Percentiles rank a stretch among this genome's conserved stretches.
Evolutionary conservation across 2,888 invertebrate genomes (phyloP).

Genomic region (Malthinus flaveolus): DNA sequence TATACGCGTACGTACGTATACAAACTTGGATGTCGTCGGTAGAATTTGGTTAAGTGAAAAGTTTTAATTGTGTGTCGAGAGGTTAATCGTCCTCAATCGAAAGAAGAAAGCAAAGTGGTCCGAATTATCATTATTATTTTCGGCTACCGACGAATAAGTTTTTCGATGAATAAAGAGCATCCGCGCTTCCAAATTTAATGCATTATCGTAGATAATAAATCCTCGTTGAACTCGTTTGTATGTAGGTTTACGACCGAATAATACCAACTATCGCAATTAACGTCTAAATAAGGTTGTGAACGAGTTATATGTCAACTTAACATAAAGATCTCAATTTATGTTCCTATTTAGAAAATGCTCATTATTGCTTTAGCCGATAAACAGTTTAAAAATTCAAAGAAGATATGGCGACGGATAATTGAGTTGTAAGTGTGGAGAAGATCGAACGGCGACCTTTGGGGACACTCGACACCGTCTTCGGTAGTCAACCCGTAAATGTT

Average conservation of each 20-base stretch:
- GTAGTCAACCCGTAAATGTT: slow-evolving; percentile 16
- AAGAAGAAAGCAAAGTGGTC: slow-evolving; percentile 2
- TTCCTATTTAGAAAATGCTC: slow-evolving; percentile 10
- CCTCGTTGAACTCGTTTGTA: slow-evolving; percentile 24
- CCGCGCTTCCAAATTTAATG: slow-evolving; percentile 7
- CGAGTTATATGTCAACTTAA: slow-evolving; percentile 19
- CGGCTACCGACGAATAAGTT: not conserved
- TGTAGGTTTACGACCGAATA: slow-evolving; percentile 31
- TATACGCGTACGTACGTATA: not conserved
- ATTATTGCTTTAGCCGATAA: not conserved
- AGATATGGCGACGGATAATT: not conserved
- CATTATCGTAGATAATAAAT: slow-evolving; percentile 22
- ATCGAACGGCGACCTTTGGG: slow-evolving; percentile 1
- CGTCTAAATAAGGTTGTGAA: slow-evolving; percentile 23
- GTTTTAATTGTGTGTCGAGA: not conserved
- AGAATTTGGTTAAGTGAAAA: slow-evolving; percentile 2
- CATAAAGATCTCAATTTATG: slow-evolving; percentile 23
- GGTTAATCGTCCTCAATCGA: not conserved
- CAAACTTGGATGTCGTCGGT: not conserved
- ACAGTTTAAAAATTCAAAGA: not conserved
- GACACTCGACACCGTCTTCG: slow-evolving; percentile 3
- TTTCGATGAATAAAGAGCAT: not conserved
- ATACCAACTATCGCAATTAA: slow-evolving; percentile 27
- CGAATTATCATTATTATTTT: not conserved
- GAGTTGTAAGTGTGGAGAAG: not conserved